Conservation (phyloP, 2,797 vertebrate genomes). For the Acrossocheilus wenchowensis region DNA sequence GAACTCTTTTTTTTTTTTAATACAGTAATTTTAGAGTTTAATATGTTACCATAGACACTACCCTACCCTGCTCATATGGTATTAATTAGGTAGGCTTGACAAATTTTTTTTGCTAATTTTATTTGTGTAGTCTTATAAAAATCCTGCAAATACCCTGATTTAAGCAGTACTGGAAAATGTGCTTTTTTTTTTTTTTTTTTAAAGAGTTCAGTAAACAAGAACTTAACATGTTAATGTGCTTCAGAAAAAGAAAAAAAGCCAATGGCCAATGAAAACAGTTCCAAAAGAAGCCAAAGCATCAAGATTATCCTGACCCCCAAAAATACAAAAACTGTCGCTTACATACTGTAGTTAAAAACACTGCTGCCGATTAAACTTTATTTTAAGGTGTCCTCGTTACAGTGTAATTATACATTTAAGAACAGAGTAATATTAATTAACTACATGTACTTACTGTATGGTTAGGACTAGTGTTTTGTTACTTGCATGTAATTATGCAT, state of each 20-base stretch:
- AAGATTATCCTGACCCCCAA: not conserved
- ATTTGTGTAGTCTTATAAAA: no score
- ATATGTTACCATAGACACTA: no score
- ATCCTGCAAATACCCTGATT: no score
- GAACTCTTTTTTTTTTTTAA: no score
- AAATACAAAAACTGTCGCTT: no score
- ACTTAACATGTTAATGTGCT: not conserved
- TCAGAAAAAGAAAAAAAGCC: not conserved
- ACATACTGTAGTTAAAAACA: not conserved
- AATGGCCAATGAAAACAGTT: not conserved
- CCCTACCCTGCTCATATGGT: not conserved
- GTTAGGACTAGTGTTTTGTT: not conserved
- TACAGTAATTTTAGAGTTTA: no score
- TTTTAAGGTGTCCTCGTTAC: no score
- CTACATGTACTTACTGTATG: not conserved
- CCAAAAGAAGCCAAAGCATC: not conserved
- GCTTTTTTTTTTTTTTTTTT: not conserved
- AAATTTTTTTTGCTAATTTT: no score
- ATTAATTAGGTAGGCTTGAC: not conserved
- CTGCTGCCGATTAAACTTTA: not conserved
- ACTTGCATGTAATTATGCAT: not conserved
- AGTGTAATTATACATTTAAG: not conserved
- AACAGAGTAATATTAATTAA: not conserved
- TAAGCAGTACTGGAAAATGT: not conserved
- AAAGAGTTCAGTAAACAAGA: not conserved